Percentiles rank a stretch among this genome's conserved stretches.
These are phyloP conservation scores for Melanchra persicariae DNA, from an alignment of 2,888 invertebrate genomes.

Conservation along the genomic window DNA sequence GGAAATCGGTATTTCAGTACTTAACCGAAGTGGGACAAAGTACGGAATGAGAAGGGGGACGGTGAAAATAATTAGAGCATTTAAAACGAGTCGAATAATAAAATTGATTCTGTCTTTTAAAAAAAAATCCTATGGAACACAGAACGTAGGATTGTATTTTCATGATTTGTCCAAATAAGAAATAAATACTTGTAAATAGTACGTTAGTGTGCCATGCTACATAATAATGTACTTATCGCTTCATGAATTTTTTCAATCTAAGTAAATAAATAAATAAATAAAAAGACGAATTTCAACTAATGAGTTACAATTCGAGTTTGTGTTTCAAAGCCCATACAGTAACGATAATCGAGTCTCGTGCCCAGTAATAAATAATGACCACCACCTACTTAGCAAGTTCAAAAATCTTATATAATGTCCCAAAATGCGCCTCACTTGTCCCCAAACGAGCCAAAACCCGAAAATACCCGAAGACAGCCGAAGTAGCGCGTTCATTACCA, in stretches of 20 bases:
- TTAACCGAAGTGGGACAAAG: slow-evolving; percentile 64
- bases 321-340: too few species aligned
- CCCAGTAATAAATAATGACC: background rate
- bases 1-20: slow-evolving; percentile 70
- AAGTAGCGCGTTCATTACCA: slow-evolving; percentile 46
- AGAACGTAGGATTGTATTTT: background rate
- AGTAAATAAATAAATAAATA: too few species aligned
- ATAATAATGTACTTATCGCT: too few species aligned
- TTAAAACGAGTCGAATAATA: slow-evolving; percentile 36
- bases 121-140: background rate
- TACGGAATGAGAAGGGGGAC: slow-evolving; percentile 54
- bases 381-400: too few species aligned
- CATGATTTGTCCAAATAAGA: too few species aligned
- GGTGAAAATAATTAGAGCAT: slow-evolving; percentile 50
- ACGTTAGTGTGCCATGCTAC: too few species aligned
- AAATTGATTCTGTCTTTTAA: slow-evolving; percentile 21
- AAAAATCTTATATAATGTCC: background rate
- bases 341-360: background rate
- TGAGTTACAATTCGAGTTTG: too few species aligned
- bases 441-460: slow-evolving; percentile 15
- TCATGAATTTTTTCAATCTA: too few species aligned
- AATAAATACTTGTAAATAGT: too few species aligned
- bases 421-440: background rate
- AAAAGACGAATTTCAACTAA: too few species aligned
- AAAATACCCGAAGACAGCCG: slow-evolving; percentile 51